Conservation (phyloP, 2,113 vertebrate species). For the Stomatorhinus ivindoensis region DNA sequence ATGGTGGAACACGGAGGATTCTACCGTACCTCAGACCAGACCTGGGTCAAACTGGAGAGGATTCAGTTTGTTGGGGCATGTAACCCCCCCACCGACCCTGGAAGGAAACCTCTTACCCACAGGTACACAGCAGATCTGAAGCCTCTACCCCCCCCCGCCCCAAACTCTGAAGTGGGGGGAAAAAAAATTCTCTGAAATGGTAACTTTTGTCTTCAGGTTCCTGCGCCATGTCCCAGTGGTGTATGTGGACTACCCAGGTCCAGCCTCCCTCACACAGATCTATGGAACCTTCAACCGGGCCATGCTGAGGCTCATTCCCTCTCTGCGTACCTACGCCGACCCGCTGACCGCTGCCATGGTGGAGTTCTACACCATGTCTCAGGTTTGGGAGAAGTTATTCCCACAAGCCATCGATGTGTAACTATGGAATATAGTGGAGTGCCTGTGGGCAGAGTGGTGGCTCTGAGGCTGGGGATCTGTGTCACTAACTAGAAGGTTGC, state of each 20-base stretch:
- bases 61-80: slow-evolving; percentile 98
- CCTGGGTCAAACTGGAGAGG: slow-evolving; percentile 95
- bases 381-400: slow-evolving; percentile 57
- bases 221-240: slow-evolving; percentile 93
- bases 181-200: background rate
- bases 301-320: slow-evolving; percentile 91
- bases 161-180: background rate
- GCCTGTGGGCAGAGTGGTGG: too few relatives aligned
- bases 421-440: background rate
- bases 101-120: slow-evolving; percentile 91
- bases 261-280: slow-evolving; percentile 95
- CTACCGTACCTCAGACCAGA: slow-evolving; percentile 94
- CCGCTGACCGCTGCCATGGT: slow-evolving; percentile 98
- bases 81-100: slow-evolving; percentile 95
- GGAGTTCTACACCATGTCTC: slow-evolving; percentile 98
- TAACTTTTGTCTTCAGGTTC: slow-evolving; percentile 61
- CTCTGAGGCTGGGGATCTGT: too few relatives aligned
- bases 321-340: slow-evolving; percentile 86
- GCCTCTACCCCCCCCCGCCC: too few relatives aligned
- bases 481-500: too few relatives aligned
- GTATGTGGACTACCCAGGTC: slow-evolving; percentile 96
- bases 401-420: background rate
- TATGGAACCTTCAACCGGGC: slow-evolving; percentile 97
- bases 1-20: slow-evolving; percentile 99
- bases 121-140: slow-evolving; percentile 57